phyloP scores from a whole-genome alignment of 2,797 vertebrate species.

The Psittacula echo region DNA sequence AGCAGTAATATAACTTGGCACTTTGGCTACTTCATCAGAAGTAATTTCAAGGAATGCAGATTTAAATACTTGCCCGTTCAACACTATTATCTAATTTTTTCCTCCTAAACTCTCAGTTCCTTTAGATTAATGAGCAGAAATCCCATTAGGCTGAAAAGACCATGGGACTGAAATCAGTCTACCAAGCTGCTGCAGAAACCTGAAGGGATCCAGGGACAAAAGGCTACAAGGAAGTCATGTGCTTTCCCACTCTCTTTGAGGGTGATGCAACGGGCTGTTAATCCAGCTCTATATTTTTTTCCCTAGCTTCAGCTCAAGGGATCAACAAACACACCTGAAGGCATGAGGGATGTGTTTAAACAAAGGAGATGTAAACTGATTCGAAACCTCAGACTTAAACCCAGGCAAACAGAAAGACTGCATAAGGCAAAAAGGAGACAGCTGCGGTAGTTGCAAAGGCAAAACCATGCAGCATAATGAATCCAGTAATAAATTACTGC shows the following conservation, averaged over 20 bases:
- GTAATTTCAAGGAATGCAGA: background rate
- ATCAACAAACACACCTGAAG: conserved; percentile 46
- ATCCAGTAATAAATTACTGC: background rate
- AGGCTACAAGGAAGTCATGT: background rate
- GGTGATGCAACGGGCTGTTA: background rate
- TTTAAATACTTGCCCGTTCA: background rate
- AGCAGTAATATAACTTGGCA: background rate
- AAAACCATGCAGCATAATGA: background rate
- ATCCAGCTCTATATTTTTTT: background rate
- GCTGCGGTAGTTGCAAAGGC: background rate
- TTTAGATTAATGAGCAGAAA: conserved; percentile 2
- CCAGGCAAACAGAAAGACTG: background rate
- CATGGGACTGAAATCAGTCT: background rate
- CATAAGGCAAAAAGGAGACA: background rate
- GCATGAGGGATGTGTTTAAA: conserved; percentile 35
- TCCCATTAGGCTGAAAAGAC: background rate
- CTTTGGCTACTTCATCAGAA: background rate
- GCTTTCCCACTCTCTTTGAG: background rate
- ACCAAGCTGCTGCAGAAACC: background rate
- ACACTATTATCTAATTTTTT: background rate
- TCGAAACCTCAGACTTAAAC: conserved; percentile 34
- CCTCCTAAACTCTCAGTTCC: background rate
- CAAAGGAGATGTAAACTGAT: background rate
- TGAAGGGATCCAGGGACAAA: background rate
- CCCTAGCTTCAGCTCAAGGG: conserved; percentile 10